Conservation (phyloP, 2,797 vertebrate species). For the Cossypha dichroa region DNA sequence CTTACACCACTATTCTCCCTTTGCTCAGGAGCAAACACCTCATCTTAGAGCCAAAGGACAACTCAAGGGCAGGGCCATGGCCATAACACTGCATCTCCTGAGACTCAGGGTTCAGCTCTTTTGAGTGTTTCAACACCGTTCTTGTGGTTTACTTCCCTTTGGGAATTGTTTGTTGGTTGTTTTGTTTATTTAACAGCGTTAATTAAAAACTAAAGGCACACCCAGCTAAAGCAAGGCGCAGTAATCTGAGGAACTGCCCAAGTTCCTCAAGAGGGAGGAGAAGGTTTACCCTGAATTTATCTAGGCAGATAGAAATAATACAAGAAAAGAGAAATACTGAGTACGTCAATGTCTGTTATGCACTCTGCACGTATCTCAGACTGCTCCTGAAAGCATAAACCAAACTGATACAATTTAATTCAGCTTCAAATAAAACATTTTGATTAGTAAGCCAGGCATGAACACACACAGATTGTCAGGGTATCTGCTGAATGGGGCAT, state of each 20-base stretch:
- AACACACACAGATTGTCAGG: background rate
- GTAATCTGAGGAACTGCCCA: constrained; percentile 27
- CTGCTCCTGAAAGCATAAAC: background rate
- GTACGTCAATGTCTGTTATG: background rate
- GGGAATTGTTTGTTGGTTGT: constrained; percentile 60
- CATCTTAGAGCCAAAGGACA: constrained; percentile 12
- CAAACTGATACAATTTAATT: background rate
- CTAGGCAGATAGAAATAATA: background rate
- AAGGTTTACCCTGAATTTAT: constrained; percentile 9
- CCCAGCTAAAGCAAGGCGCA: constrained; percentile 17
- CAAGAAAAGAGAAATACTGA: background rate
- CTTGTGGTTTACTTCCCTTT: constrained; percentile 52
- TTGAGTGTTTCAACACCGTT: constrained; percentile 37
- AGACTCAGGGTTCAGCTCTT: background rate
- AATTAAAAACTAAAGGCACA: constrained; percentile 63
- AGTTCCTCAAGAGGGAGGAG: constrained; percentile 18
- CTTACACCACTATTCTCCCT: background rate
- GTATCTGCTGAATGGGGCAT: background rate
- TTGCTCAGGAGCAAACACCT: background rate
- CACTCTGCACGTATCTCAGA: background rate
- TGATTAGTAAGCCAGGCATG: background rate
- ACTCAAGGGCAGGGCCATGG: background rate
- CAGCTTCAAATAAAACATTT: background rate
- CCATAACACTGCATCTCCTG: background rate
- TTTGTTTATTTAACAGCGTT: constrained; percentile 64